These are phyloP conservation scores for Hemibagrus wyckioides DNA, from an alignment of 2,113 vertebrate species.

Conservation along the genomic window DNA sequence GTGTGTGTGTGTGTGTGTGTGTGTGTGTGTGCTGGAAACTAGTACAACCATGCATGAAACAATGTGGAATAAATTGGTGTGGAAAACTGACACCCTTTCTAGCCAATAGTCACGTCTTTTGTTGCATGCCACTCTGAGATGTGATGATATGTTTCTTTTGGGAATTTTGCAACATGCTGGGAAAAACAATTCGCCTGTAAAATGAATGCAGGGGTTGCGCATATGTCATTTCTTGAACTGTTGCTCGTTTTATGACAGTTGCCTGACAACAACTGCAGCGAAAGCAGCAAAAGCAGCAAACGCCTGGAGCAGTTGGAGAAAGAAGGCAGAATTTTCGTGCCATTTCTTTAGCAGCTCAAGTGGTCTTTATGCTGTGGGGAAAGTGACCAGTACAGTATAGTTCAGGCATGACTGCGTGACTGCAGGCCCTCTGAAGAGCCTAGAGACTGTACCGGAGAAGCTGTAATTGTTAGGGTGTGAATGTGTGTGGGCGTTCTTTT, in stretches of 20 bases:
- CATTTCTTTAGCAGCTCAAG: conserved; percentile 1
- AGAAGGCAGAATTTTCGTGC: conserved; percentile 9
- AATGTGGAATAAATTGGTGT: conserved; percentile 32
- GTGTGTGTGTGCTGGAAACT: conserved; percentile 8
- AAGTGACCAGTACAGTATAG: conserved; percentile 17
- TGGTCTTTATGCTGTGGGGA: conserved; percentile 4
- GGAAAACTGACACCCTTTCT: conserved; percentile 38
- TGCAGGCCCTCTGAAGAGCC: conserved; percentile 2
- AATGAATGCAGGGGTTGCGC: conserved; percentile 43
- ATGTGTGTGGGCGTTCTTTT: conserved; percentile 36
- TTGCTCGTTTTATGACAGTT: conserved; percentile 49
- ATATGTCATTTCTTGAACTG: conserved; percentile 39
- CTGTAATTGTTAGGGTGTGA: conserved; percentile 65
- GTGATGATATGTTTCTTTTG: conserved; percentile 39
- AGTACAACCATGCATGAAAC: conserved; percentile 25
- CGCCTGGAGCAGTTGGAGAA: background rate
- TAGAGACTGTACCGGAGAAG: conserved; percentile 10
- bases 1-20: conserved; percentile 40
- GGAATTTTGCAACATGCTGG: conserved; percentile 39
- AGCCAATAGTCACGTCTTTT: conserved; percentile 37
- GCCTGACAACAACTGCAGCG: conserved; percentile 34
- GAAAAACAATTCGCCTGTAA: conserved; percentile 40
- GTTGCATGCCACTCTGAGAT: conserved; percentile 39
- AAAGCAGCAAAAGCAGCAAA: background rate
- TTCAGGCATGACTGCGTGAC: conserved; percentile 13